Evolutionary conservation across 2,888 invertebrate genomes (phyloP).

Genomic region (Ligdia adustata): DNA sequence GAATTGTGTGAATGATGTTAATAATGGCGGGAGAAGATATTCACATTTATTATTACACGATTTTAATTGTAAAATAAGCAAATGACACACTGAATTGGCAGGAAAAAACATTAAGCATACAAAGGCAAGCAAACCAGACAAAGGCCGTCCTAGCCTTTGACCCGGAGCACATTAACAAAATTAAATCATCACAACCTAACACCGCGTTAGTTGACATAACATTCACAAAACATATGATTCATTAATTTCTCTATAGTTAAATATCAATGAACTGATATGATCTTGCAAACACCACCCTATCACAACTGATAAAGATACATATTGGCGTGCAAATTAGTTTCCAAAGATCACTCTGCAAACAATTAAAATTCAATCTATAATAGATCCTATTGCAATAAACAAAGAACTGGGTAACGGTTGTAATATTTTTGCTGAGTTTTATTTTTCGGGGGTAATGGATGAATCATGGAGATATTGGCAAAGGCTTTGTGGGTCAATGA

Average conservation of each 20-base stretch:
- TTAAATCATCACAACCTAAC: neutral
- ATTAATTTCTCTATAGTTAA: constrained; percentile 54
- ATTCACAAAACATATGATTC: constrained; percentile 52
- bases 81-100: too few relatives aligned
- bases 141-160: constrained; percentile 11
- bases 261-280: constrained; percentile 40
- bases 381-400: neutral
- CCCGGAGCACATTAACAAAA: neutral
- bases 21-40: too few relatives aligned
- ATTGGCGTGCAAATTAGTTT: constrained; percentile 4
- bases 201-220: constrained; percentile 34
- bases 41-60: too few relatives aligned
- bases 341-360: constrained; percentile 1
- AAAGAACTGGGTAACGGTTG: constrained; percentile 9
- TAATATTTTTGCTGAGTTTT: constrained; percentile 19
- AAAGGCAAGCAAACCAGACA: neutral
- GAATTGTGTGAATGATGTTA: too few relatives aligned
- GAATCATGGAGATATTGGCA: constrained; percentile 37
- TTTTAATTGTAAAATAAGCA: too few relatives aligned
- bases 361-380: neutral
- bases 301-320: constrained; percentile 1
- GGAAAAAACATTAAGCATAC: too few relatives aligned
- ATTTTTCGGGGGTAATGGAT: constrained; percentile 25
- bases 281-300: constrained; percentile 12
- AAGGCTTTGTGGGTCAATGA: constrained; percentile 35